Base-by-base conservation (phyloP, 2,797 vertebrate species). In the Sebastes dallii region DNA sequence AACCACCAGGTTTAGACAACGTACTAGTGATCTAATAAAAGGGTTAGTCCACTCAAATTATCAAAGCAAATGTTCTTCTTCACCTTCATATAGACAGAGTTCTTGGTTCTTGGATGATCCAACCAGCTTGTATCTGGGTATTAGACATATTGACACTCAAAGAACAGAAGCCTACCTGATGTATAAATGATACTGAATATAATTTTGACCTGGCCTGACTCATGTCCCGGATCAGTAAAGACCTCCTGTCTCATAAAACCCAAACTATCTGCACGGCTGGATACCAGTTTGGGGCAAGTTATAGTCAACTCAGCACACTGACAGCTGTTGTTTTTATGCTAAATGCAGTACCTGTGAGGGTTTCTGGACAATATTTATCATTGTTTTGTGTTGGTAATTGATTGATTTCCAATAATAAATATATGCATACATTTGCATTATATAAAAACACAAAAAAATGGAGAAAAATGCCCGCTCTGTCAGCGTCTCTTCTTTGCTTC, bases 1-100 rank as follows among this genome's bases (percentile, higher is more conserved):
- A 87, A 8, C 46, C 30, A 4, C 20, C 27, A 8, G 55, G 89
- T 80, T 62, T 22, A 56, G 81, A 82, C 66, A 16, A 62, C 12
- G 54, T 60, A 27, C 76, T 73, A 82, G 64, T 3, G 66, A 62
- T 42, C 71, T 60, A 14, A 77, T 84, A 77, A 83, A 54, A 68
- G 73, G 59, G 72, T 54, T 54, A 18, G 25, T 59, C 27, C 25
- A 34, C 66, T 3, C 32, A 66, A 20, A 73, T 69, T 20, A 46
- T 2, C 1, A n/a, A 25, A 75, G 22, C 60, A 11, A 5, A 76
- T 52, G 14, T 36, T 8, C 16, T 42, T 2, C 24, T 67, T 83
- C 14, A 69, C 27, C 59, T 74, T 42, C 13, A 1, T 58, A 12
- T 5, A 27, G 27, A 13, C 8, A 8, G 8, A 42, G 39, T 42